Conservation (phyloP, 2,888 invertebrate genomes). For the Ornithoptera priamus region DNA sequence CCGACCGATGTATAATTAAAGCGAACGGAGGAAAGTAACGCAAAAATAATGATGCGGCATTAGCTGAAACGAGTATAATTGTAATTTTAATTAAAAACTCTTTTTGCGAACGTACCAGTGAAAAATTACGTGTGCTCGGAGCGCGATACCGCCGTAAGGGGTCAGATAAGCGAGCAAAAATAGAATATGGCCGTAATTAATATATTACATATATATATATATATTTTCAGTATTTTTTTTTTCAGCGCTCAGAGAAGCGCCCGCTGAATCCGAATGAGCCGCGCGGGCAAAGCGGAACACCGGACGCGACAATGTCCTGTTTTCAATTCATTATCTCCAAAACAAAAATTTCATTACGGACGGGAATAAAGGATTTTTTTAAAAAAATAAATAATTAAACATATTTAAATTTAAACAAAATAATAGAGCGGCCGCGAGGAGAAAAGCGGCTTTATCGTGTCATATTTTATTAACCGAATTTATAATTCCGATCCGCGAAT, state of each 20-base stretch:
- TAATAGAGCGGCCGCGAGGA: slow-evolving; percentile 66
- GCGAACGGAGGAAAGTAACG: slow-evolving; percentile 20
- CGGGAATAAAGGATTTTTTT: slow-evolving; percentile 75
- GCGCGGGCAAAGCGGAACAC: slow-evolving; percentile 72
- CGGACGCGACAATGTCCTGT: slow-evolving; percentile 64
- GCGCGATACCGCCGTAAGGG: slow-evolving; percentile 50
- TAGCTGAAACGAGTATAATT: slow-evolving; percentile 36
- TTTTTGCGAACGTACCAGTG: slow-evolving; percentile 35
- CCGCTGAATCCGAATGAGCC: slow-evolving; percentile 72
- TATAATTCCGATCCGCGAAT: slow-evolving; percentile 73
- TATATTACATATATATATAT: slow-evolving; percentile 53
- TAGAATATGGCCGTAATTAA: slow-evolving; percentile 68
- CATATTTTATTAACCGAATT: slow-evolving; percentile 80
- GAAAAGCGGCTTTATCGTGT: slow-evolving; percentile 76
- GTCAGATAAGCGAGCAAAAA: slow-evolving; percentile 65
- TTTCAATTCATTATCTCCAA: slow-evolving; percentile 80
- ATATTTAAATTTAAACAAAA: slow-evolving; percentile 81
- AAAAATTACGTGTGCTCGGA: slow-evolving; percentile 43
- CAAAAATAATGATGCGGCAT: slow-evolving; percentile 26
- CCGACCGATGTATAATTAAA: slow-evolving; percentile 23
- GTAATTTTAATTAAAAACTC: slow-evolving; percentile 40
- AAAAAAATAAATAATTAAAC: slow-evolving; percentile 64
- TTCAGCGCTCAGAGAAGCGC: slow-evolving; percentile 50
- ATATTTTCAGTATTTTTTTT: slow-evolving; percentile 28
- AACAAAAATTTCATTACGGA: slow-evolving; percentile 79